phyloP scores from a whole-genome alignment of 1,140 invertebrate species.

The Carcinoscorpius rotundicauda region DNA sequence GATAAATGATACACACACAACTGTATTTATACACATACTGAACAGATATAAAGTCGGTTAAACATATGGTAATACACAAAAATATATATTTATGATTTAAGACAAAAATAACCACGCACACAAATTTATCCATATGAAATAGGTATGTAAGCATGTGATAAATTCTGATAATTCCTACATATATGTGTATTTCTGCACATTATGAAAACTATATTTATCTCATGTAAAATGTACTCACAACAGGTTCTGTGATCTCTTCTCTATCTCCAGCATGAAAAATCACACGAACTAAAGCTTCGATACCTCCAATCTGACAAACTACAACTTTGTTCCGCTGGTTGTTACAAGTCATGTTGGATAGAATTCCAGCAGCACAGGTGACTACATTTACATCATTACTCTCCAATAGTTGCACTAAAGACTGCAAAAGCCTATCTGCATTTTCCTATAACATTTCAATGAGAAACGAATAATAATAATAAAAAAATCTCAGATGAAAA shows the following conservation, averaged over 20 bases:
- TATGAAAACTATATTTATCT: no score
- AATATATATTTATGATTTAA: no score
- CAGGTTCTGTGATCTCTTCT: slow-evolving; percentile 41
- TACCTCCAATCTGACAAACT: slow-evolving; percentile 34
- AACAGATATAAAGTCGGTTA: no score
- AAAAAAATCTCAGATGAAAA: neutral
- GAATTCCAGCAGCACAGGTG: slow-evolving; percentile 39
- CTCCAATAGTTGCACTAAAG: slow-evolving; percentile 34
- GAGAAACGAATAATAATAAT: neutral
- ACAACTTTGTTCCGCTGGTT: slow-evolving; percentile 39
- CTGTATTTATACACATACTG: no score
- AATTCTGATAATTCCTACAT: no score
- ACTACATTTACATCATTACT: slow-evolving; percentile 23
- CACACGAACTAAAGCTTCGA: slow-evolving; percentile 36
- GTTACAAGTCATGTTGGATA: slow-evolving; percentile 43
- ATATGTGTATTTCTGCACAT: no score
- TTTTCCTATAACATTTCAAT: slow-evolving; percentile 4
- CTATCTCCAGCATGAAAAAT: slow-evolving; percentile 35
- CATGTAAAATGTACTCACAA: slow-evolving; percentile 22
- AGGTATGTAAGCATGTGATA: no score
- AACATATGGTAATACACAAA: no score
- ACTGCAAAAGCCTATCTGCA: slow-evolving; percentile 34
- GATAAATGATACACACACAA: no score
- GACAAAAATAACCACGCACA: no score
- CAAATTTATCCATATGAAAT: no score